These are phyloP conservation scores for Cydia splendana DNA, from an alignment of 1,140 invertebrate species.

Conservation along the genomic window DNA sequence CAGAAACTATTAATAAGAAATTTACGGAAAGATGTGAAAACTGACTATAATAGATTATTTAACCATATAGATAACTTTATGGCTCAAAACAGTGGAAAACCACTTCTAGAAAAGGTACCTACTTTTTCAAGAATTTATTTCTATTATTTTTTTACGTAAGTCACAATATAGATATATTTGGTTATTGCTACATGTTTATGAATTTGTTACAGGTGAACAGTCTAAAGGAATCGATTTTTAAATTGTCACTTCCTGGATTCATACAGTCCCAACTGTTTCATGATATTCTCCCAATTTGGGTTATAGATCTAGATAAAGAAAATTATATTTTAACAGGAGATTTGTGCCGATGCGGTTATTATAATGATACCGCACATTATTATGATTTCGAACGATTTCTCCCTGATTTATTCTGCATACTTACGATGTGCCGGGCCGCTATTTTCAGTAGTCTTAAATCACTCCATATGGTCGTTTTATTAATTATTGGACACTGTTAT, in stretches of 20 bases:
- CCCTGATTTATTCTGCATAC: constrained; percentile 8
- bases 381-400: neutral
- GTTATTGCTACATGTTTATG: constrained; percentile 13
- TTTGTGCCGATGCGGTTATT: neutral
- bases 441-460: constrained; percentile 16
- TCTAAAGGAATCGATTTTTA: constrained; percentile 8
- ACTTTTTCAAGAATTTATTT: neutral
- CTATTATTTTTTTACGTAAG: neutral
- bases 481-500: constrained; percentile 2
- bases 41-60: neutral
- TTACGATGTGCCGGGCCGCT: constrained; percentile 8
- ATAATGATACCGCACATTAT: constrained; percentile 3
- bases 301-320: neutral
- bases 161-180: neutral
- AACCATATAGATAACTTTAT: neutral
- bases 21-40: constrained; percentile 1
- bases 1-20: neutral
- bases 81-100: neutral
- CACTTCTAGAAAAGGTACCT: constrained; percentile 11
- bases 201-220: constrained; percentile 16
- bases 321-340: constrained; percentile 11
- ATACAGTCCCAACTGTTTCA: neutral
- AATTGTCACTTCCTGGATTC: constrained; percentile 12
- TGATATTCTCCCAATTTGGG: constrained; percentile 12
- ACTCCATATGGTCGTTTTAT: constrained; percentile 1